phyloP scores from a whole-genome alignment of 2,113 vertebrate species.

The Siniperca knerii region DNA sequence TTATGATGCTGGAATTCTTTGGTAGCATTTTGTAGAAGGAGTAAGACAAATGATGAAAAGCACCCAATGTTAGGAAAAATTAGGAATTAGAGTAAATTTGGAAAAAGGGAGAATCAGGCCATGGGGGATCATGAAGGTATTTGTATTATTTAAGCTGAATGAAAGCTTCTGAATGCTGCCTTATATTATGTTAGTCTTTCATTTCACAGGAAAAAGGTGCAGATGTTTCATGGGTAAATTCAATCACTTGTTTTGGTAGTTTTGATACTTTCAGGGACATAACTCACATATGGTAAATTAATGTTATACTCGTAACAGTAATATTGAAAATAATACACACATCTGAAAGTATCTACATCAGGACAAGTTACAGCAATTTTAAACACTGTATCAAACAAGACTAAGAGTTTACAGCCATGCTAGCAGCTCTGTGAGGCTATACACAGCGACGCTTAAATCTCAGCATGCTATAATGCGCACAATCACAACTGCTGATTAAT shows the following conservation, averaged over 20 bases:
- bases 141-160: slow-evolving; percentile 35
- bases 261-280: slow-evolving; percentile 13
- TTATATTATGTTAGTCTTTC: slow-evolving; percentile 22
- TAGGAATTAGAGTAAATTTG: slow-evolving; percentile 5
- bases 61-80: slow-evolving; percentile 16
- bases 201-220: slow-evolving; percentile 10
- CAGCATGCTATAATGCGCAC: not conserved
- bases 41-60: slow-evolving; percentile 44
- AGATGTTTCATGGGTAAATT: slow-evolving; percentile 31
- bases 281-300: slow-evolving; percentile 37
- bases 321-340: not conserved
- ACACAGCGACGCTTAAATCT: not conserved
- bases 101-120: slow-evolving; percentile 24
- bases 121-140: slow-evolving; percentile 35
- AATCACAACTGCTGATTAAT: not conserved
- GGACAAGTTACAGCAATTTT: not conserved
- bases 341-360: not conserved
- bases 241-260: not conserved
- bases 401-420: too few relatives aligned
- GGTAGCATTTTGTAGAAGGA: slow-evolving; percentile 42
- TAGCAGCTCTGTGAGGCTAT: not conserved
- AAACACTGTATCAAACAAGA: not conserved
- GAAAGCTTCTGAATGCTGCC: slow-evolving; percentile 7
- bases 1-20: slow-evolving; percentile 60
- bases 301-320: not conserved